phyloP scores from a whole-genome alignment of 1,140 invertebrate species.

The Pomacea maculata region DNA sequence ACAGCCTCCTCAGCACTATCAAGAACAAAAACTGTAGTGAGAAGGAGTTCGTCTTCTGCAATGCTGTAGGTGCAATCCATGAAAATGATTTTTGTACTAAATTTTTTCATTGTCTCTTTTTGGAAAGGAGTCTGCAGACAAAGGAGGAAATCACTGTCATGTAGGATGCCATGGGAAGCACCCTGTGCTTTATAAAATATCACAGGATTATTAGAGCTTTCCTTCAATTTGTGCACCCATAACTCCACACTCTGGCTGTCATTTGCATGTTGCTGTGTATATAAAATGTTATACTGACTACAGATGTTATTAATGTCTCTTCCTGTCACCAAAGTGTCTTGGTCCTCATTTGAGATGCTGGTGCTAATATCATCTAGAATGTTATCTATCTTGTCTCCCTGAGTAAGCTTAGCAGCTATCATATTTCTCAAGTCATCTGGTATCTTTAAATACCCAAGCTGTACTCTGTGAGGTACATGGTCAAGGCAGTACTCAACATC shows the following conservation, averaged over 20 bases:
- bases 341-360: no score
- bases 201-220: not conserved
- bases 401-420: no score
- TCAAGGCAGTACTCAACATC: no score
- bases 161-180: not conserved
- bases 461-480: no score
- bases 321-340: no score
- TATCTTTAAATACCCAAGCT: no score
- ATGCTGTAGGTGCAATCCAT: not conserved
- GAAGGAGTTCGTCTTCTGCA: not conserved
- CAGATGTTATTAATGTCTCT: no score
- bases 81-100: not conserved
- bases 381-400: no score
- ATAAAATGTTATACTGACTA: no score
- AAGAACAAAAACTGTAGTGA: not conserved
- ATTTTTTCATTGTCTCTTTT: not conserved
- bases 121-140: not conserved
- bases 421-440: no score
- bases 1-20: not conserved
- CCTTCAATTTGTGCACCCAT: not conserved
- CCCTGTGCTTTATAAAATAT: conserved; percentile 1
- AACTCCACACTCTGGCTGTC: not conserved
- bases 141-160: conserved; percentile 4
- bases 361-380: no score
- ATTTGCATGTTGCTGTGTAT: not conserved